Conservation (phyloP, 1,140 invertebrate genomes). For the Aphidius ervi region DNA sequence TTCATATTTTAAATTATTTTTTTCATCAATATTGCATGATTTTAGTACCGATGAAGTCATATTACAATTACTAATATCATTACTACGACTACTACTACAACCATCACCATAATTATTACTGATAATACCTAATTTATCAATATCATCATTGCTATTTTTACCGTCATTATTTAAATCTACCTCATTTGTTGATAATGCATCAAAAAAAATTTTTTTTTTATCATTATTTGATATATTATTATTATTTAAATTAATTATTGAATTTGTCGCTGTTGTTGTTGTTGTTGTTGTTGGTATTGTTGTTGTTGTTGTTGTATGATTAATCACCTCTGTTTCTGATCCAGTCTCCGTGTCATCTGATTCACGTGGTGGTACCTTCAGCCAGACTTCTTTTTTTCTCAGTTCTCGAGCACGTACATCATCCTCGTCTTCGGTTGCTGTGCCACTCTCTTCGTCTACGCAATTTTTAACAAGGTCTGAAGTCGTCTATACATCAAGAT, state of each 20-base stretch:
- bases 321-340: conserved; percentile 70
- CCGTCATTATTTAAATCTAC: conserved; percentile 16
- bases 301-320: conserved; percentile 3
- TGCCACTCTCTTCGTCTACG: conserved; percentile 66
- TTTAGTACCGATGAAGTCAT: conserved; percentile 19
- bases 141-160: conserved; percentile 3
- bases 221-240: conserved; percentile 16
- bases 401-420: conserved; percentile 61
- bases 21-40: conserved; percentile 13
- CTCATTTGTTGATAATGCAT: conserved; percentile 14
- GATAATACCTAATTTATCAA: not conserved
- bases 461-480: conserved; percentile 40
- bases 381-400: conserved; percentile 64
- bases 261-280: too few species aligned
- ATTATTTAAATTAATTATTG: not conserved
- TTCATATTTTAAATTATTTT: conserved; percentile 2
- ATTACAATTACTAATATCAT: conserved; percentile 19
- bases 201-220: conserved; percentile 8
- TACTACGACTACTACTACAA: conserved; percentile 18
- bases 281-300: not conserved
- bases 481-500: conserved; percentile 39
- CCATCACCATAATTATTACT: conserved; percentile 11
- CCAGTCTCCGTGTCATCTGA: conserved; percentile 62
- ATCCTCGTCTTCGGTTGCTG: conserved; percentile 70
- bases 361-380: conserved; percentile 58